Conservation (phyloP, 2,797 vertebrate species). For the Zenarchopterus dispar region DNA sequence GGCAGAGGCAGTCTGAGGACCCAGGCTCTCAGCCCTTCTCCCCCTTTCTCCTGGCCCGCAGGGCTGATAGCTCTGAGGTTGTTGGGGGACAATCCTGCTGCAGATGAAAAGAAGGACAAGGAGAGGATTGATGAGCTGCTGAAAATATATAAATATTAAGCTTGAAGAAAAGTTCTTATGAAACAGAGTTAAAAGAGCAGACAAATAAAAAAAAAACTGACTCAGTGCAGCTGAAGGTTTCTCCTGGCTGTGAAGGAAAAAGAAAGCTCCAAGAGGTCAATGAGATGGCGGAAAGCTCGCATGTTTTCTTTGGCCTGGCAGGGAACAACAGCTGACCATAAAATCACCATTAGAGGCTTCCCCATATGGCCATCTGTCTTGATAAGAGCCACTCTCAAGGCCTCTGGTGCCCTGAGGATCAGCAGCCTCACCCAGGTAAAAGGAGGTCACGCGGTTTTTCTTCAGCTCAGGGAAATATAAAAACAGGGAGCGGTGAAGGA, state of each 20-base stretch:
- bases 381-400: constrained; percentile 19
- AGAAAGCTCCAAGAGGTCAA: constrained; percentile 47
- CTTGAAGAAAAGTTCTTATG: constrained; percentile 14
- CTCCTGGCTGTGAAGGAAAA: constrained; percentile 32
- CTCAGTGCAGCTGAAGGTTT: constrained; percentile 30
- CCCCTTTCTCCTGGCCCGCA: constrained; percentile 39
- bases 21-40: constrained; percentile 48
- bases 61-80: constrained; percentile 42
- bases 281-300: constrained; percentile 34
- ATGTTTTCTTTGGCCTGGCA: constrained; percentile 63
- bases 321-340: constrained; percentile 54
- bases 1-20: constrained; percentile 59
- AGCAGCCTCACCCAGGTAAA: too few species aligned
- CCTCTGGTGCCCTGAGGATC: background rate
- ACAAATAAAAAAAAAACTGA: background rate
- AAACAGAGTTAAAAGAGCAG: background rate
- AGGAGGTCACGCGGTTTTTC: background rate
- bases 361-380: constrained; percentile 35
- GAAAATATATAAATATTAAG: constrained; percentile 24
- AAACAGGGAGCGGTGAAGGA: constrained; percentile 6
- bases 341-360: constrained; percentile 40
- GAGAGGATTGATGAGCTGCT: constrained; percentile 39
- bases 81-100: constrained; percentile 35
- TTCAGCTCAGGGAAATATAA: background rate
- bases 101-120: constrained; percentile 36